A percentile compares a stretch with the other conserved stretches of the same genome.
Evolutionary conservation across 2,113 vertebrate species (phyloP).

Genomic region (Saguinus imperator): DNA sequence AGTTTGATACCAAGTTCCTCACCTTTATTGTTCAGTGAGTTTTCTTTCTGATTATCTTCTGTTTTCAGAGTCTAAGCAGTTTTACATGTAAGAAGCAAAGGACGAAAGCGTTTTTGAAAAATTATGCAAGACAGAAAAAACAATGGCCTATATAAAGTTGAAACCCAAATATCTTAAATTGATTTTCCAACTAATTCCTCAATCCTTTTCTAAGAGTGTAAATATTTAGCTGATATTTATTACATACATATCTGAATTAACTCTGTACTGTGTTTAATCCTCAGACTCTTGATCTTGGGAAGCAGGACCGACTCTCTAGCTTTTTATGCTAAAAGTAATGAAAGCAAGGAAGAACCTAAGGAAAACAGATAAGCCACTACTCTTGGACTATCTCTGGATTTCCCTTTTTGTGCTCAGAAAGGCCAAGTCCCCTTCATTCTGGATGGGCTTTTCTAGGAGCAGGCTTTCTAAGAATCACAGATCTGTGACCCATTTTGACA

Average conservation of each 20-base stretch:
- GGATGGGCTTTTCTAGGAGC: not conserved
- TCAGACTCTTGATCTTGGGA: not conserved
- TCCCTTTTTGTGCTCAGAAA: not conserved
- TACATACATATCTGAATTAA: not conserved
- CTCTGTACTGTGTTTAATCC: not conserved
- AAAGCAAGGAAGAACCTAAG: not conserved
- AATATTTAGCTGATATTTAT: not conserved
- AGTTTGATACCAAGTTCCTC: not conserved
- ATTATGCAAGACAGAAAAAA: not conserved
- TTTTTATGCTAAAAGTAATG: not conserved
- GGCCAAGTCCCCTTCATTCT: not conserved
- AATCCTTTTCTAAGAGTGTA: not conserved
- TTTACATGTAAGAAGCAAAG: constrained; percentile 14
- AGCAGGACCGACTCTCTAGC: not conserved
- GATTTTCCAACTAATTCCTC: not conserved
- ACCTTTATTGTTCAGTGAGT: constrained; percentile 10
- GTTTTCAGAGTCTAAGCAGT: not conserved
- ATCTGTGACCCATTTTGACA: not conserved
- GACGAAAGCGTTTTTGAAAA: not conserved
- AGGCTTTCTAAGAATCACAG: not conserved
- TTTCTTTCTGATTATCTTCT: constrained; percentile 20
- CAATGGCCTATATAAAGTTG: not conserved
- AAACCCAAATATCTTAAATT: constrained; percentile 7
- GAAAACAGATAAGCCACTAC: not conserved
- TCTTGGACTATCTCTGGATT: not conserved